Evolutionary conservation across 2,113 vertebrate genomes (phyloP).

Genomic region (Eulemur rufifrons): DNA sequence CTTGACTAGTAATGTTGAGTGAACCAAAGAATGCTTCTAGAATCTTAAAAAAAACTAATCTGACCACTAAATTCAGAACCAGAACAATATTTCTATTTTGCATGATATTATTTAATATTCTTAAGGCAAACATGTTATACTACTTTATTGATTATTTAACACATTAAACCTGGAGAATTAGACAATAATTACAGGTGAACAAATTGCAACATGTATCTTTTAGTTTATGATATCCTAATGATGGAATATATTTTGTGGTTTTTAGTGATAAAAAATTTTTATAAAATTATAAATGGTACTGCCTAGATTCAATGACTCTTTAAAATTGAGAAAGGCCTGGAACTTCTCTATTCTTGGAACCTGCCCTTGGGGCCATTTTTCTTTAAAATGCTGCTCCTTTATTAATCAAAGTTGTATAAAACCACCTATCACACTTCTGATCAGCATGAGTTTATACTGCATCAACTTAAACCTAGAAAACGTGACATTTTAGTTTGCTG

Average conservation of each 20-base stretch:
- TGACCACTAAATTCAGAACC: conserved; percentile 16
- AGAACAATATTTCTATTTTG: neutral
- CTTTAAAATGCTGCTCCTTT: neutral
- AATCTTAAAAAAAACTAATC: neutral
- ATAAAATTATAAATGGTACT: conserved; percentile 6
- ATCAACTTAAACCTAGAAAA: neutral
- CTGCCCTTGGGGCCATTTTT: neutral
- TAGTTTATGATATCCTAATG: neutral
- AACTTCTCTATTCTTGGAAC: neutral
- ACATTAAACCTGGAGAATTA: neutral
- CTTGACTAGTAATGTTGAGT: neutral
- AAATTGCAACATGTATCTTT: neutral
- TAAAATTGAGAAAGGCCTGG: neutral
- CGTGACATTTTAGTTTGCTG: neutral
- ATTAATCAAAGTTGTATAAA: neutral
- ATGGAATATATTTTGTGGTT: conserved; percentile 14
- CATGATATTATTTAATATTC: neutral
- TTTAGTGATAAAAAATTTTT: neutral
- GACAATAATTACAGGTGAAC: neutral
- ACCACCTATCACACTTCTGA: neutral
- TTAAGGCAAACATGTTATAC: neutral
- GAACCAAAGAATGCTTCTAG: neutral
- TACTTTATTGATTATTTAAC: neutral
- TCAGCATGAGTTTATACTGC: neutral
- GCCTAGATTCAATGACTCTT: neutral